Evolutionary conservation across 2,888 invertebrate genomes (phyloP), one percentile per base, ranked within the genome.

Genomic region (Eupithecia dodoneata): DNA sequence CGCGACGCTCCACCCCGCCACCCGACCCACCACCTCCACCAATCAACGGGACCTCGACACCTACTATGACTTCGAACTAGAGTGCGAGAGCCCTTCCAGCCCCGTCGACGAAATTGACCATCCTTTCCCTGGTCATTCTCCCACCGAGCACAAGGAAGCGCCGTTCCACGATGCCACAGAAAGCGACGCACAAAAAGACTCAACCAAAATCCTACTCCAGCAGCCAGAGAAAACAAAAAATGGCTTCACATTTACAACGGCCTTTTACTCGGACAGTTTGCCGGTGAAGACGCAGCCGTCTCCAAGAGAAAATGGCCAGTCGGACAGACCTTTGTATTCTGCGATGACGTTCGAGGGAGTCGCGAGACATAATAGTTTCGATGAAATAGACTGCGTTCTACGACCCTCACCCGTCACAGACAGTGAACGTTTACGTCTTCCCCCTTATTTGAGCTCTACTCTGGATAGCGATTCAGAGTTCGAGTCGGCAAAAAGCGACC

Each of bases 51-150:
- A 95, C 69, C 89, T 96, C 71, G 96, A 97, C 83, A 95, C 96
- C 7, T 97, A 96, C 86, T 96, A 96, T 86, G 96, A 97, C 89
- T 96, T 96, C 83, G 96, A 96, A 84, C 93, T 96, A 83, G 96
- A 96, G 83, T 94, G 96, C 76, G 97, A 97, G 81, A 97, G 96
- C 79, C 97, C 97, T 0, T 96, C 96, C 72, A 97, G 97, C 83
- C 97, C 97, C 0, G 96, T 96, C 72, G 97, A 97, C 81, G 96
- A 95, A 74, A 88, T 89, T 59, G 93, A 93, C 9, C 94, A 95
- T 81, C 90, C 95, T 73, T 96, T 96, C 87, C 89, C 96, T 77
- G 95, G 95, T 82, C 95, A 92, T 83, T 93, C 95, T 67, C 93
- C 95, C 70, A 92, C 91, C 76, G 95, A 93, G 13, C 96, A 96